Conservation (phyloP, 2,113 vertebrate genomes). For the Phainopepla nitens region DNA sequence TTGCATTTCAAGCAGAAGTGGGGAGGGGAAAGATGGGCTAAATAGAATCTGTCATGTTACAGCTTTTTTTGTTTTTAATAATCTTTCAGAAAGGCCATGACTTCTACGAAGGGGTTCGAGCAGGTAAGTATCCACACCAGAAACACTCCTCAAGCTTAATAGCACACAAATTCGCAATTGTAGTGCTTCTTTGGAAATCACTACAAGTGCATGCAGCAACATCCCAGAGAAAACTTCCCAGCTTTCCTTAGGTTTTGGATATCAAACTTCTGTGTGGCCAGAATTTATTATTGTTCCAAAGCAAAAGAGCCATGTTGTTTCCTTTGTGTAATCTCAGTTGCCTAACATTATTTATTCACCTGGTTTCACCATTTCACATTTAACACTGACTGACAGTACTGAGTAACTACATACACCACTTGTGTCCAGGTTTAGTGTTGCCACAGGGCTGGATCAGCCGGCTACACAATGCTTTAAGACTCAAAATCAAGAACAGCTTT, state of each 20-base stretch:
- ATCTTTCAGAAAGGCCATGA: slow-evolving; percentile 85
- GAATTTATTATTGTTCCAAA: not conserved
- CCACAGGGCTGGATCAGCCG: not conserved
- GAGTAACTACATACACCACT: not conserved
- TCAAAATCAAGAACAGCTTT: not conserved
- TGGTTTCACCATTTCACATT: not conserved
- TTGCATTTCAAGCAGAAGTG: not conserved
- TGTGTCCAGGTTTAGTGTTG: not conserved
- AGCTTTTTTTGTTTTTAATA: not conserved
- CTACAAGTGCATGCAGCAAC: not conserved
- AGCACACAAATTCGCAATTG: not conserved
- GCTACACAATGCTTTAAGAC: not conserved
- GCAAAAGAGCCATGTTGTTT: not conserved
- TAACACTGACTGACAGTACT: not conserved
- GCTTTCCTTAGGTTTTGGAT: not conserved
- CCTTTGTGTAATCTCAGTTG: not conserved
- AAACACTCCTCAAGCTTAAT: not conserved
- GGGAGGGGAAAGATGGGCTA: not conserved
- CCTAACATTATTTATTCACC: not conserved
- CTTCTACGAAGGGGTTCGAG: slow-evolving; percentile 92
- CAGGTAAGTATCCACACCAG: slow-evolving; percentile 74
- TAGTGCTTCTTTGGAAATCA: not conserved
- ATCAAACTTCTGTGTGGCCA: not conserved
- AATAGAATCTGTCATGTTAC: not conserved
- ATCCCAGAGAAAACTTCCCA: not conserved